Evolutionary conservation across 1,140 invertebrate genomes (phyloP), one percentile per base, ranked within the genome.

Genomic region (Periplaneta americana): DNA sequence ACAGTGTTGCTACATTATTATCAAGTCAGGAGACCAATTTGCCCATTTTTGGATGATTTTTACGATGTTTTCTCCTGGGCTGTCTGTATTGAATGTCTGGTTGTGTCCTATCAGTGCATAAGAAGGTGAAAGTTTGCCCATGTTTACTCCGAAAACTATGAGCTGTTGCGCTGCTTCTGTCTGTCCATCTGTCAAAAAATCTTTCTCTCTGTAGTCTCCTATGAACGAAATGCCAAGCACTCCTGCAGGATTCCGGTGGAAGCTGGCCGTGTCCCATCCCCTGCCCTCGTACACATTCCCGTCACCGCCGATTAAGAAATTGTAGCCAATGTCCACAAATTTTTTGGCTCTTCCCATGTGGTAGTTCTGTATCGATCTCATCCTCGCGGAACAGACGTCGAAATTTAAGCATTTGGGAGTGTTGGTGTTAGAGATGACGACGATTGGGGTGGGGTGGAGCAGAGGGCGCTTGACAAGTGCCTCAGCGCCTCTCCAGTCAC

Each of bases 211-310:
- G n/a, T 33, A 91, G 81, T 87, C 85, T 66, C 91, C 91, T 81
- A 96, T 94, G 6, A 96, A 88, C 35, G 91, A 92, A 83, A 96
- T 94, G 76, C 94, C 95, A 31, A 96, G 89, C 74, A 86, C 87
- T 86, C 96, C 96, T 84, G 92, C 95, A 28, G 86, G 87, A 3
- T 90, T 90, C 0, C 94, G 91, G 84, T 96, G 95, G 0, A 93
- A 93, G 8, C 95, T 95, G 0, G 93, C 86, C 6, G 85, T 87
- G 34, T 92, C 90, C 92, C 95, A 97, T 1, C 91, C 91, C 32
- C 91, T 87, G 0, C 89, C 92, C 84, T 91, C 90, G 82, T 91
- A 92, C n/a, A 90, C 85, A 37, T 89, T 89, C 4, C 91, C 91
- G 78, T 91, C 90, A 32, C 90, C 90, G 17, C 91, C 89, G 2